Evolutionary conservation across 2,797 vertebrate species (phyloP).

Genomic region (Adrianichthys oophorus): DNA sequence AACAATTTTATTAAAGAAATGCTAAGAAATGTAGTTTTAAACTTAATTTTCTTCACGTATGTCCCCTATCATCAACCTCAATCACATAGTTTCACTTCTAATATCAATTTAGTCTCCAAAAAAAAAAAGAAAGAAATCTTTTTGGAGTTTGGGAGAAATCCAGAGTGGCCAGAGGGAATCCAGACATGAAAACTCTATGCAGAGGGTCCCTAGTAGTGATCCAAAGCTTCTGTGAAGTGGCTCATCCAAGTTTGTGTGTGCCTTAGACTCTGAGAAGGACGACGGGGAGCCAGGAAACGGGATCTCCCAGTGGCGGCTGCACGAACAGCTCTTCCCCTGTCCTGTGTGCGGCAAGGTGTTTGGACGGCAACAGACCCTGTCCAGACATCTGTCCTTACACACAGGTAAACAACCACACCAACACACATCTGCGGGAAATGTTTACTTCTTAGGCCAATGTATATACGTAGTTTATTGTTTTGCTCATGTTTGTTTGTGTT

Average conservation of each 20-base stretch:
- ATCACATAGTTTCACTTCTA: no score
- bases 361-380: constrained; percentile 95
- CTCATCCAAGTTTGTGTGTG: constrained; percentile 13
- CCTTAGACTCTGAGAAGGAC: constrained; percentile 87
- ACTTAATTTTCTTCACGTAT: no score
- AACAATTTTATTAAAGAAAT: no score
- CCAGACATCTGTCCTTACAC: constrained; percentile 95
- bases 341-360: constrained; percentile 97
- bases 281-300: constrained; percentile 88
- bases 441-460: neutral
- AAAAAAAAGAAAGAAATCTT: no score
- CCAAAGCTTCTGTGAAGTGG: no score
- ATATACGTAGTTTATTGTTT: constrained; percentile 13
- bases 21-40: no score
- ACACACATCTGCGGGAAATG: constrained; percentile 1
- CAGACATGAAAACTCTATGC: no score
- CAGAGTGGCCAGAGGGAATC: no score
- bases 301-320: constrained; percentile 89
- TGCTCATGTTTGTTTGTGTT: constrained; percentile 16
- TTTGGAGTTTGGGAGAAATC: no score
- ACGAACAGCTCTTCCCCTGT: constrained; percentile 94
- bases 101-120: no score
- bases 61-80: no score
- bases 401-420: constrained; percentile 82
- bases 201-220: no score